Percentiles rank a stretch among this genome's conserved stretches.
Conservation (phyloP, 2,888 invertebrate genomes). For the Argyra leucocephala region DNA sequence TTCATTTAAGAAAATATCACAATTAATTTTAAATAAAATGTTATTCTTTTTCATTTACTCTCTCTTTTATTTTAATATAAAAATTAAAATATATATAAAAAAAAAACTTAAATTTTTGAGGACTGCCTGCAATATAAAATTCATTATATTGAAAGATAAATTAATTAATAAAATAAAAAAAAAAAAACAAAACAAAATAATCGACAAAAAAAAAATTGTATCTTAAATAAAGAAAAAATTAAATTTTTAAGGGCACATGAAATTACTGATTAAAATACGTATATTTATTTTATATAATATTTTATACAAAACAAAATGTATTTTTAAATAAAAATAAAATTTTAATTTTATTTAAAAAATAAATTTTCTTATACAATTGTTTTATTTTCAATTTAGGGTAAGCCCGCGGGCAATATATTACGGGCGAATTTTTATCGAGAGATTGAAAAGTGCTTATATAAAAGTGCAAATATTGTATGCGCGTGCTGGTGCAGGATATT, state of each 20-base stretch:
- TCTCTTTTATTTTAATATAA: not conserved
- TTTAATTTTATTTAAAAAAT: not conserved
- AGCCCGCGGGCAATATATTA: too few species aligned
- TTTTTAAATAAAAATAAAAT: slow-evolving; percentile 6
- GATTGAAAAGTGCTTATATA: too few species aligned
- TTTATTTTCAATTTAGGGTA: too few species aligned
- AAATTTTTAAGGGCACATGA: slow-evolving; percentile 4
- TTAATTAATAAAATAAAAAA: not conserved
- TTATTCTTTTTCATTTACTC: not conserved
- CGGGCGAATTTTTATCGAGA: too few species aligned
- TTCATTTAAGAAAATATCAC: not conserved
- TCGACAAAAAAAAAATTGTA: not conserved
- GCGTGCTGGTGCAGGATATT: too few species aligned
- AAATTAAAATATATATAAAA: not conserved
- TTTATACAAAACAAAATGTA: slow-evolving; percentile 6
- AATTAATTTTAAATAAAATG: not conserved
- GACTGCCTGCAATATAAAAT: slow-evolving; percentile 39
- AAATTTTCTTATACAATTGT: too few species aligned
- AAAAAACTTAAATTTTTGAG: slow-evolving; percentile 20
- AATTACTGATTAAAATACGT: slow-evolving; percentile 6
- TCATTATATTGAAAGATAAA: slow-evolving; percentile 4
- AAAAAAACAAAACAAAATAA: not conserved
- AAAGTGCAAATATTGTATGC: too few species aligned
- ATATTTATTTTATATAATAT: slow-evolving; percentile 6
- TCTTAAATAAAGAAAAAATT: not conserved